Base-by-base conservation (phyloP, 2,113 vertebrate genomes). In the Sisor rabdophorus region DNA sequence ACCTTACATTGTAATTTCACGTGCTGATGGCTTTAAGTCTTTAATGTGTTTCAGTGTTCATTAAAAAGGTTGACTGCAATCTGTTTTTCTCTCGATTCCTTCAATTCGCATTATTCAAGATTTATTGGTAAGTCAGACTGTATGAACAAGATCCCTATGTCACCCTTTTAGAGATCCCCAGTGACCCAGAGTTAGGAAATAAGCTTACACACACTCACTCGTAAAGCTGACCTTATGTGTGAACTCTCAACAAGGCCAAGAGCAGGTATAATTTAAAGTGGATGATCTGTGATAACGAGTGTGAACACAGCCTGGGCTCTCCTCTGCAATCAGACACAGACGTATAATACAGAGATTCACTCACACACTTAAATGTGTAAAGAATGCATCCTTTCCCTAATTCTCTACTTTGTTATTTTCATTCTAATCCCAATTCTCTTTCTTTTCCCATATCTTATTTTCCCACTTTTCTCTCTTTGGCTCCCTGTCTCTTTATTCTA, bases 31-130 rank as follows among this genome's bases (percentile, higher is more conserved):
- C 74, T 78, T 75, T 50, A 56, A 63, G 40, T 75, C 36, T 40
- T 73, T 13, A 77, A 74, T 81, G 76, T 81, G 60, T 30, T 67
- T 80, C 50, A 52, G 63, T 77, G 61, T 77, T 59, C 60, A 76
- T 76, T 79, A 82, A 82, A 82, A 68, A 48, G 53, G 30, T 22
- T n/a, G 56, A 48, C 26, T 19, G 50, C 20, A 6, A 74, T 50
- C 7, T 24, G 64, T 53, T 74, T 36, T 30, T 22, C 30, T 48
- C 15, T 19, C 15, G 5, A 9, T 15, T 67, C 50, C 20, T 77
- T 77, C 59, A 26, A 59, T n/a, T n/a, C n/a, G n/a, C n/a, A n/a
- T n/a, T n/a, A n/a, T n/a, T n/a, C n/a, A n/a, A n/a, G n/a, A n/a
- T n/a, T n/a, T n/a, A n/a, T n/a, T n/a, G n/a, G n/a, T n/a, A n/a